Evolutionary conservation across 2,888 invertebrate genomes (phyloP).

Genomic region (Halictus quadricinctus): DNA sequence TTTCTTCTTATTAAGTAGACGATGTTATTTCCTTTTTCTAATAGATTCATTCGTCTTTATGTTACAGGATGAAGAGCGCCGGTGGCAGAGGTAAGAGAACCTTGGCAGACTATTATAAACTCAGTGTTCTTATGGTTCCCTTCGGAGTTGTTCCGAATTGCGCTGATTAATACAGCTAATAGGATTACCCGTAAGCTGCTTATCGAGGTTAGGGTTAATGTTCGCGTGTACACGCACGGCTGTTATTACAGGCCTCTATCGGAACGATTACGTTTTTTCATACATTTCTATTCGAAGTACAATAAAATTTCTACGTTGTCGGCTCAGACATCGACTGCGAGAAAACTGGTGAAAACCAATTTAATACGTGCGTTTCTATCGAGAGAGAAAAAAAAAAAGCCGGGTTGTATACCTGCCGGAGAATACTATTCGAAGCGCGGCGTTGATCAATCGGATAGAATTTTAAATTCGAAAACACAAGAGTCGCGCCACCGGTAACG

Average conservation of each 20-base stretch:
- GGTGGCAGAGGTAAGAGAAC: slow-evolving; percentile 79
- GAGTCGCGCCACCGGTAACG: not conserved
- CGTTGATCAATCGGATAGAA: not conserved
- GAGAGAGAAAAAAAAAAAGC: not conserved
- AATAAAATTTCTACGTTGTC: not conserved
- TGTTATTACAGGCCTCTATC: slow-evolving; percentile 6
- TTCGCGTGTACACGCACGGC: slow-evolving; percentile 8
- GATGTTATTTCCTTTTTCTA: not conserved
- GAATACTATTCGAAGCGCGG: not conserved
- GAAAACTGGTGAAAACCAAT: not conserved
- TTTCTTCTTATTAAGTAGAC: not conserved
- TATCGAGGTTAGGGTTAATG: slow-evolving; percentile 25
- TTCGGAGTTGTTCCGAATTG: slow-evolving; percentile 14
- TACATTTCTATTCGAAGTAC: slow-evolving; percentile 6
- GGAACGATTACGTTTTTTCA: not conserved
- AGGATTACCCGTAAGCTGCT: slow-evolving; percentile 42
- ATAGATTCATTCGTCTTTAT: slow-evolving; percentile 42
- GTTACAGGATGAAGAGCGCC: slow-evolving; percentile 80
- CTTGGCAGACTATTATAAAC: slow-evolving; percentile 16
- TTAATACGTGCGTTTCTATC: not conserved
- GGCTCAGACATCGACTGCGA: not conserved
- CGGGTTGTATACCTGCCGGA: no score
- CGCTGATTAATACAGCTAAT: slow-evolving; percentile 21
- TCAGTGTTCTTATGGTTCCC: not conserved
- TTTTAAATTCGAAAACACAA: not conserved